Evolutionary conservation across 2,888 invertebrate genomes (phyloP).

Genomic region (Drosophila maculinotata): DNA sequence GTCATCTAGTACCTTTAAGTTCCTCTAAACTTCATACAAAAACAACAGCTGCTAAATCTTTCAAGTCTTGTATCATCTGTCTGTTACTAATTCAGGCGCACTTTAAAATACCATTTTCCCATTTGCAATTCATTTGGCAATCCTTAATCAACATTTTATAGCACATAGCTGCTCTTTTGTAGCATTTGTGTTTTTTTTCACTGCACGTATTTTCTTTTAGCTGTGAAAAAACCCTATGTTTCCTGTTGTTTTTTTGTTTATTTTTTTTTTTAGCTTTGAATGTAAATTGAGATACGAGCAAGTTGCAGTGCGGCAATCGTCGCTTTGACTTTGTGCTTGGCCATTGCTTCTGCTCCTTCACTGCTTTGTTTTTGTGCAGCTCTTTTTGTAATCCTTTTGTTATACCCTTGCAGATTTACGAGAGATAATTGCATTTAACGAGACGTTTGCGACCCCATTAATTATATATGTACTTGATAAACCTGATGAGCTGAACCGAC

Average conservation of each 20-base stretch:
- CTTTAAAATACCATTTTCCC: not conserved
- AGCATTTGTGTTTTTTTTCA: not conserved
- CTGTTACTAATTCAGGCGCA: not conserved
- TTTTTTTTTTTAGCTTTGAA: conserved; percentile 7
- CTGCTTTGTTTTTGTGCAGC: not conserved
- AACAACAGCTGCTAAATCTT: too few relatives aligned
- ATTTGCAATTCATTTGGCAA: not conserved
- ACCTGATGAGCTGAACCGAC: not conserved
- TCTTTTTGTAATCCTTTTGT: not conserved
- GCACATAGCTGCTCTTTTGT: not conserved
- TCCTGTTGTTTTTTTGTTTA: not conserved
- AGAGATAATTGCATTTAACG: too few relatives aligned
- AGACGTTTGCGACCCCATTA: too few relatives aligned
- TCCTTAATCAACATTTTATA: conserved; percentile 17
- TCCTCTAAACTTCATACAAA: too few relatives aligned
- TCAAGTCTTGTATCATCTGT: not conserved
- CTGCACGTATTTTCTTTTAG: conserved; percentile 5
- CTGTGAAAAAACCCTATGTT: not conserved
- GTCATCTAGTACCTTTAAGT: too few relatives aligned
- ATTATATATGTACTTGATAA: too few relatives aligned
- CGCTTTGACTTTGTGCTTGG: conserved; percentile 51
- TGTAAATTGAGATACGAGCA: conserved; percentile 36
- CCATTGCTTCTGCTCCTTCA: conserved; percentile 14
- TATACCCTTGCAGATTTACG: conserved; percentile 6
- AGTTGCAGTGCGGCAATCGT: conserved; percentile 27